phyloP scores from a whole-genome alignment of 2,888 invertebrate species.

The Drosophila silvestris region DNA sequence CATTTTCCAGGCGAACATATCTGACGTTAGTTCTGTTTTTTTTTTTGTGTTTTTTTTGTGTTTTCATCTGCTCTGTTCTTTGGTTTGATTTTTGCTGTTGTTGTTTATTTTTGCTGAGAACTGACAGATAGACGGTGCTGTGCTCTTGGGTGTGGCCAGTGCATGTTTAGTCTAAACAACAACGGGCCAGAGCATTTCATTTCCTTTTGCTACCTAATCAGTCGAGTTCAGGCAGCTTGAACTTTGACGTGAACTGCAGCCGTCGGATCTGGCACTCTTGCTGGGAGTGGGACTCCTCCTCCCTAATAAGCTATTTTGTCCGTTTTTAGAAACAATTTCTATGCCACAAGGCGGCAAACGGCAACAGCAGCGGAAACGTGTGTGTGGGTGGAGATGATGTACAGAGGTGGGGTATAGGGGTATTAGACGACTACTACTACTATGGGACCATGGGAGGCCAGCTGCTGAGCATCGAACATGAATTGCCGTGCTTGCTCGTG shows the following conservation, averaged over 20 bases:
- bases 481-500: conserved; percentile 63
- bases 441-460: conserved; percentile 60
- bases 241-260: conserved; percentile 76
- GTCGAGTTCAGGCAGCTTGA: conserved; percentile 64
- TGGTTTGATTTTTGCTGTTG: conserved; percentile 40
- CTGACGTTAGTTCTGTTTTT: conserved; percentile 4
- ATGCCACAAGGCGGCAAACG: conserved; percentile 53
- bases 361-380: conserved; percentile 42
- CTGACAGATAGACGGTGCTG: conserved; percentile 63
- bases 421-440: conserved; percentile 11
- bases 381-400: conserved; percentile 58
- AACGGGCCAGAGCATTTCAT: conserved; percentile 60
- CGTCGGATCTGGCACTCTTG: conserved; percentile 43
- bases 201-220: conserved; percentile 48
- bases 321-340: conserved; percentile 77
- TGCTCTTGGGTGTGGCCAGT: conserved; percentile 70
- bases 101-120: conserved; percentile 70
- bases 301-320: conserved; percentile 70
- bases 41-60: not conserved
- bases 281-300: conserved; percentile 37
- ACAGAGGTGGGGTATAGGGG: conserved; percentile 23
- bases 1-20: conserved; percentile 59
- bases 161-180: conserved; percentile 72
- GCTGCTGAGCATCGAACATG: conserved; percentile 73
- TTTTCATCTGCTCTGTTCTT: conserved; percentile 25